phyloP scores from a whole-genome alignment of 2,113 vertebrate species.

The Atlantisia rogersi region DNA sequence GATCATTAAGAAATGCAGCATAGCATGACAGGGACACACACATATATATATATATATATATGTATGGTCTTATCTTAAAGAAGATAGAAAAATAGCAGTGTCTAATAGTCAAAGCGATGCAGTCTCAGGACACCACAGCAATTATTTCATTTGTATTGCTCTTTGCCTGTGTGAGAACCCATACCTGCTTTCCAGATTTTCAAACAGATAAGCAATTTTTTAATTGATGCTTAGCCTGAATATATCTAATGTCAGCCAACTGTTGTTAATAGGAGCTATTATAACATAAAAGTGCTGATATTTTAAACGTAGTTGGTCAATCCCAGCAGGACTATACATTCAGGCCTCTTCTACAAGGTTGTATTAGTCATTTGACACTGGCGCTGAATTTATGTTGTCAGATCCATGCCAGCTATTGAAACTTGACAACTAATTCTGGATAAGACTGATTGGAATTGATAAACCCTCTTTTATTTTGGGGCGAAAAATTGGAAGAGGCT shows the following conservation, averaged over 20 bases:
- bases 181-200: constrained; percentile 66
- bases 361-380: constrained; percentile 69
- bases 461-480: constrained; percentile 76
- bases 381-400: constrained; percentile 73
- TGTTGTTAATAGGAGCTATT: constrained; percentile 75
- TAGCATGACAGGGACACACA: not conserved
- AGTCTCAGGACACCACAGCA: constrained; percentile 58
- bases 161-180: constrained; percentile 40
- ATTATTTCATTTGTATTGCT: constrained; percentile 69
- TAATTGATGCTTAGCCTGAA: constrained; percentile 73
- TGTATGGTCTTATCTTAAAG: constrained; percentile 48
- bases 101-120: constrained; percentile 69
- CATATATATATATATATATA: not conserved
- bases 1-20: constrained; percentile 1
- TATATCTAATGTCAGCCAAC: constrained; percentile 74
- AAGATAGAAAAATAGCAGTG: constrained; percentile 48
- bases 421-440: constrained; percentile 83
- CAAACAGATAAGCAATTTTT: constrained; percentile 74
- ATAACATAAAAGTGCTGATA: constrained; percentile 73
- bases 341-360: constrained; percentile 38
- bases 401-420: constrained; percentile 77
- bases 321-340: constrained; percentile 37
- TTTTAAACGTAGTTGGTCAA: constrained; percentile 66
- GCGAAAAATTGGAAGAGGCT: constrained; percentile 76
- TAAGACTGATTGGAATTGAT: constrained; percentile 82